A percentile compares a stretch with the other conserved stretches of the same genome.
Conservation (phyloP, 2,888 invertebrate genomes). For the Tetheella fluctuosa region DNA sequence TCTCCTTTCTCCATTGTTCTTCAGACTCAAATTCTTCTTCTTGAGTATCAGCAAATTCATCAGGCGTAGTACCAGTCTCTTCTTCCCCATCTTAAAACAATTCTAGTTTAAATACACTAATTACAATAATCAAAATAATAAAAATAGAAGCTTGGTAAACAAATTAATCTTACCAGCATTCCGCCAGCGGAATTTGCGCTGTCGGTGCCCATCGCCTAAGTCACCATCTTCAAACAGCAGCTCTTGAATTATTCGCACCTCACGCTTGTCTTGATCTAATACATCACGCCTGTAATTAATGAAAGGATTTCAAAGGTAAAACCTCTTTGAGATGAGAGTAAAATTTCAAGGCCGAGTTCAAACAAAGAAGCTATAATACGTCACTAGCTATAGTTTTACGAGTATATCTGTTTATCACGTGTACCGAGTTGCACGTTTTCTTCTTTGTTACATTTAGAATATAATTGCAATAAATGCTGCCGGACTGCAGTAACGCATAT, state of each 20-base stretch:
- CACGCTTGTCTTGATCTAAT: constrained; percentile 94
- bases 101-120: background rate
- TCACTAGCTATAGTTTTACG: too few species aligned
- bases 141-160: background rate
- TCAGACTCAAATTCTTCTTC: constrained; percentile 90
- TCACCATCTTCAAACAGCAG: constrained; percentile 95
- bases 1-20: constrained; percentile 90
- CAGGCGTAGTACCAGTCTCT: constrained; percentile 49
- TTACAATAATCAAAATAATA: background rate
- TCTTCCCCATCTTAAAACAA: constrained; percentile 63
- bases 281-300: constrained; percentile 89
- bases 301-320: too few species aligned
- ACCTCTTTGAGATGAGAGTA: too few species aligned
- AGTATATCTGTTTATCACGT: too few species aligned
- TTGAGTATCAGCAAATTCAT: constrained; percentile 69
- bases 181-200: constrained; percentile 94
- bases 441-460: too few species aligned
- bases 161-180: constrained; percentile 84
- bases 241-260: constrained; percentile 93
- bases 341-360: too few species aligned
- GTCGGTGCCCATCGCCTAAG: constrained; percentile 90
- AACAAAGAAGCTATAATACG: too few species aligned
- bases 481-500: too few species aligned
- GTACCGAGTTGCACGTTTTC: too few species aligned
- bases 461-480: too few species aligned